A percentile compares a stretch with the other conserved stretches of the same genome.
Conservation (phyloP, 2,113 vertebrate species). For the Lipophrys pholis region DNA sequence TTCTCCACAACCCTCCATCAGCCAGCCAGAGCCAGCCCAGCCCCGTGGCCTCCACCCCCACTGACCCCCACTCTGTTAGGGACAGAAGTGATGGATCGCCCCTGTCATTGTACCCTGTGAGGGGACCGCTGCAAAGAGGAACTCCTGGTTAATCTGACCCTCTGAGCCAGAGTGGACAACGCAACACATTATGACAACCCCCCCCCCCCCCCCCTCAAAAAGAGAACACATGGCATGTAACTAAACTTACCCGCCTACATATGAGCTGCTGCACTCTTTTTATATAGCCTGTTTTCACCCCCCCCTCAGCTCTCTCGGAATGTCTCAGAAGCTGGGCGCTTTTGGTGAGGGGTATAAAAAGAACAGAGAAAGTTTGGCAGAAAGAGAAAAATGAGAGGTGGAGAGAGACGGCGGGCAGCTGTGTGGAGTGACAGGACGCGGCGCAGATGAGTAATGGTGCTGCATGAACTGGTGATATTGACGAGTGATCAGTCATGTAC, state of each 20-base stretch:
- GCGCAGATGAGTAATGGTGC: conserved; percentile 74
- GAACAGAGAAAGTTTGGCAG: conserved; percentile 65
- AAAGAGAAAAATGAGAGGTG: conserved; percentile 71
- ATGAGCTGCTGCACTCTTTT: conserved; percentile 38
- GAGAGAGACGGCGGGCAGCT: conserved; percentile 75
- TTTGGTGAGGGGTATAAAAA: conserved; percentile 55
- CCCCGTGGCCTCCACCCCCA: conserved; percentile 65
- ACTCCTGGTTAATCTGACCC: conserved; percentile 83
- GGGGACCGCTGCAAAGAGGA: conserved; percentile 70
- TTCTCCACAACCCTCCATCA: conserved; percentile 63
- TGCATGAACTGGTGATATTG: conserved; percentile 70
- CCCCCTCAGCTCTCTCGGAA: conserved; percentile 39
- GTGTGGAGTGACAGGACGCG: conserved; percentile 72
- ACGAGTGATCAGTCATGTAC: conserved; percentile 78
- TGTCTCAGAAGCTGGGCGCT: conserved; percentile 37
- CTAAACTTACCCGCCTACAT: conserved; percentile 63
- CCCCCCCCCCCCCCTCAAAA: conserved; percentile 36
- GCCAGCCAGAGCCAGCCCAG: conserved; percentile 50
- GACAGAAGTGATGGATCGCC: conserved; percentile 85
- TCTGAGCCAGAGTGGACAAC: conserved; percentile 78
- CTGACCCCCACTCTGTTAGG: conserved; percentile 83
- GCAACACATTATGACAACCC: conserved; percentile 77
- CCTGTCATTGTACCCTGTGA: conserved; percentile 77
- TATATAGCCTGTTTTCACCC: conserved; percentile 43
- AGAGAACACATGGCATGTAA: conserved; percentile 65